Base-by-base conservation (phyloP, 2,113 vertebrate genomes). In the Periophthalmus modestus region DNA sequence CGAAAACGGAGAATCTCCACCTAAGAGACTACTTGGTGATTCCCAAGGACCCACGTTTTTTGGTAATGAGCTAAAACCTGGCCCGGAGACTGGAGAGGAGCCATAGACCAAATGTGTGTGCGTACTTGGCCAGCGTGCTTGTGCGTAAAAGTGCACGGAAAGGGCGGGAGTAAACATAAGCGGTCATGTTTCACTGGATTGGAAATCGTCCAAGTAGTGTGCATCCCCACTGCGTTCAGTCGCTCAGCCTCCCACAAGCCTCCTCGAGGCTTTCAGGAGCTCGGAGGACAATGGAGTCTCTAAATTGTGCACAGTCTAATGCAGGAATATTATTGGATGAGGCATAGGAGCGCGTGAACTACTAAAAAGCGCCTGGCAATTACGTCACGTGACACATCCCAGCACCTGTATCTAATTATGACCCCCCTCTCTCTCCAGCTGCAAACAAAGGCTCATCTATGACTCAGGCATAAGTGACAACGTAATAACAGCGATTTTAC, bases 61-160 rank as follows among this genome's bases (percentile, higher is more conserved):
- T 66, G 81, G 84, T 80, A 84, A 89, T 90, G 73, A 87, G 77
- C 75, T 82, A 93, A 93, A 92, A 91, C 85, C 87, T 85, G 91
- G 91, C 71, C 50, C 83, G 88, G 91, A 89, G n/a, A 69, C 85
- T 91, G 91, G 92, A 93, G 80, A 73, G 82, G 85, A 87, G 88
- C 87, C 89, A 89, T 77, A 23, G n/a, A 12, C 18, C 21, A 73
- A 48, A 67, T 16, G 36, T 76, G 2, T 70, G 0, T 72, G 18
- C 66, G 7, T 73, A 18, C 69, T 55, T 77, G 34, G 72, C 73
- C 54, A 73, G 48, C 75, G 71, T 71, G 66, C 48, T 46, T 68
- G 69, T 73, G 58, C 55, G 72, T 66, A 68, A 59, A 28, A 66
- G 74, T 62, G 58, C 69, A 18, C 33, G 19, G 24, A 62, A 71